A percentile compares a stretch with the other conserved stretches of the same genome.
phyloP scores from a whole-genome alignment of 1,140 invertebrate genomes.

The Pseudoatta argentina region DNA sequence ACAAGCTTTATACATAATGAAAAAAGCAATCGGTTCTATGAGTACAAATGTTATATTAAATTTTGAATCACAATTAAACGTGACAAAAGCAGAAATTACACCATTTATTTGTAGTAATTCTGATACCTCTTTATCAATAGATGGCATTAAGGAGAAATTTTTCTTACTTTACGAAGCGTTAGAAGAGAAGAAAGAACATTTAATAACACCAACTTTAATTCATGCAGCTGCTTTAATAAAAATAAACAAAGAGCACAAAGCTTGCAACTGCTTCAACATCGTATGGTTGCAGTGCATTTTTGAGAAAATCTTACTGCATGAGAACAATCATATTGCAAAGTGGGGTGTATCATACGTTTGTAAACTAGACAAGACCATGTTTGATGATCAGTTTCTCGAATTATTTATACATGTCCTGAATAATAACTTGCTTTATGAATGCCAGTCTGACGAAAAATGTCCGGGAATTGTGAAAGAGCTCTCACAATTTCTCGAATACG shows the following conservation, averaged over 20 bases:
- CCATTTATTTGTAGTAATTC: constrained; percentile 72
- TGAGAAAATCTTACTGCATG: constrained; percentile 83
- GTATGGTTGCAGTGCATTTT: constrained; percentile 85
- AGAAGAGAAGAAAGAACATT: constrained; percentile 89
- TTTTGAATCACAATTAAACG: not conserved
- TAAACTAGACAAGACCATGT: constrained; percentile 63
- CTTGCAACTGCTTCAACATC: constrained; percentile 74
- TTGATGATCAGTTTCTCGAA: constrained; percentile 71
- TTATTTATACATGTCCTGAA: constrained; percentile 76
- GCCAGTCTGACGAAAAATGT: constrained; percentile 44
- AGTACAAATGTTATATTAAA: constrained; percentile 14
- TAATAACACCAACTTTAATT: constrained; percentile 86
- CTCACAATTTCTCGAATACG: constrained; percentile 64
- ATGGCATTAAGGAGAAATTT: constrained; percentile 80
- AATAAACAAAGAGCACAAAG: constrained; percentile 63
- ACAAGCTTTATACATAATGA: constrained; percentile 81
- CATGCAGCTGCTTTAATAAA: constrained; percentile 80
- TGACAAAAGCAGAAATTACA: constrained; percentile 47
- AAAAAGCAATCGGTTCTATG: constrained; percentile 76
- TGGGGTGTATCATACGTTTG: constrained; percentile 81
- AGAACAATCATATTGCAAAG: constrained; percentile 84
- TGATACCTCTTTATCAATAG: constrained; percentile 29
- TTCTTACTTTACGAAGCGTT: constrained; percentile 87
- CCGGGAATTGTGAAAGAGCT: constrained; percentile 75
- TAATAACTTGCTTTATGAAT: constrained; percentile 79